A percentile compares a stretch with the other conserved stretches of the same genome.
These are phyloP conservation scores for Amaurobius ferox DNA, from an alignment of 2,888 invertebrate genomes.

Conservation along the genomic window DNA sequence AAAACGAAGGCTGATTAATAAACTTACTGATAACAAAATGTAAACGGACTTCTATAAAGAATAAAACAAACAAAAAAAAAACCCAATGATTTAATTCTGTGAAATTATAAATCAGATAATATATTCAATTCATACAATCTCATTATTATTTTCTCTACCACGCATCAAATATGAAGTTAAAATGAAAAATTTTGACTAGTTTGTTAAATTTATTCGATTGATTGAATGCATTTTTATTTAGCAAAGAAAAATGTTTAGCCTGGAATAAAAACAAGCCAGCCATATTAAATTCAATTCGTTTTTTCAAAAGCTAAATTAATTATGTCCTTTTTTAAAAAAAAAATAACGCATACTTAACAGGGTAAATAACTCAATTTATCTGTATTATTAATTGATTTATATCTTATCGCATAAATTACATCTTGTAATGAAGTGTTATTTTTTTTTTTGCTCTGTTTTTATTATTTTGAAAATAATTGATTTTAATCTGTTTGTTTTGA, in stretches of 20 bases:
- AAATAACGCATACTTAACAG: conserved; percentile 12
- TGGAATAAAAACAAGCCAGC: neutral
- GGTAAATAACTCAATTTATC: conserved; percentile 10
- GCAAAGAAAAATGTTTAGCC: neutral
- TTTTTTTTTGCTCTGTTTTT: neutral
- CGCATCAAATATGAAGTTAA: conserved; percentile 24
- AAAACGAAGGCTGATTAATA: conserved; percentile 68
- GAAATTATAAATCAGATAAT: conserved; percentile 64
- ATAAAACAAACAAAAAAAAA: conserved; percentile 19
- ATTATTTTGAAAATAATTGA: neutral
- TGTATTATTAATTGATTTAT: conserved; percentile 13
- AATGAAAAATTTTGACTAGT: conserved; percentile 19
- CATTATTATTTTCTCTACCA: conserved; percentile 29
- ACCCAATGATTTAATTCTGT: conserved; percentile 22
- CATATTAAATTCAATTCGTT: conserved; percentile 9
- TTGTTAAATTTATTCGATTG: conserved; percentile 27
- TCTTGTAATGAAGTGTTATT: conserved; percentile 5
- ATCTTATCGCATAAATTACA: conserved; percentile 13
- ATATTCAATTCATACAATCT: conserved; percentile 51
- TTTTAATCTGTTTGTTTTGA: conserved; percentile 12
- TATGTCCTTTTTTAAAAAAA: conserved; percentile 9
- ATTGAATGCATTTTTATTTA: neutral
- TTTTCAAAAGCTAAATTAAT: conserved; percentile 14
- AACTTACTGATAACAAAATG: conserved; percentile 60
- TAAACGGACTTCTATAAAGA: too few relatives aligned